phyloP scores from a whole-genome alignment of 2,113 vertebrate genomes.

The Dryoscopus gambensis region DNA sequence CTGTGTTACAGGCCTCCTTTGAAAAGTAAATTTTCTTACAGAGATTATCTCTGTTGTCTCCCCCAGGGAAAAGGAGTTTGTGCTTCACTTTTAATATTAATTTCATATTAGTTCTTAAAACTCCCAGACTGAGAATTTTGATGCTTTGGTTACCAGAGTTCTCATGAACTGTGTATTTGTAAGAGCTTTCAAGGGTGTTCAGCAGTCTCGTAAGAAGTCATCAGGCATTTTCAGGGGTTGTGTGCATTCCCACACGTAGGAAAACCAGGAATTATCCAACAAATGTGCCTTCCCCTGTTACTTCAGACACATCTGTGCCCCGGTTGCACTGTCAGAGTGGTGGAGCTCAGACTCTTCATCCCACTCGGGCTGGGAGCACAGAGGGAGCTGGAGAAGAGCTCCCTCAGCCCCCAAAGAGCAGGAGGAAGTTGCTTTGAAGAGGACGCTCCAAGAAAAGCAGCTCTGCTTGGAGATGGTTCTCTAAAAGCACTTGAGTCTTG shows the following conservation, averaged over 20 bases:
- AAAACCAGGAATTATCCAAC: background rate
- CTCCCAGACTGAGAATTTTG: background rate
- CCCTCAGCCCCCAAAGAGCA: background rate
- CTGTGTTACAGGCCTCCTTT: background rate
- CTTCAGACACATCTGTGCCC: background rate
- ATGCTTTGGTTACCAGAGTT: background rate
- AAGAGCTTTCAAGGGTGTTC: background rate
- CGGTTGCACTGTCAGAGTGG: rapidly evolving
- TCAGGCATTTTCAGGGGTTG: background rate
- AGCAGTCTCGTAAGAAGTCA: background rate
- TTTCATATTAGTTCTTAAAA: background rate
- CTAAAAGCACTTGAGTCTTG: background rate
- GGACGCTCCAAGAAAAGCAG: background rate
- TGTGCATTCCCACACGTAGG: background rate
- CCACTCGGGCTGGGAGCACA: background rate
- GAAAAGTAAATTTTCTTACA: background rate
- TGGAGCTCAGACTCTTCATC: background rate
- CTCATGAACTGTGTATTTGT: background rate
- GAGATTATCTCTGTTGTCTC: background rate
- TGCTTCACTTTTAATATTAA: background rate
- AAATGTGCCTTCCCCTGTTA: rapidly evolving
- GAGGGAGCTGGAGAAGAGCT: background rate
- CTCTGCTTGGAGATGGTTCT: background rate
- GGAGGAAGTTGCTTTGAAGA: background rate
- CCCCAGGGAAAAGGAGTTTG: background rate